Conservation (phyloP, 2,797 vertebrate genomes). For the Falco columbarius region DNA sequence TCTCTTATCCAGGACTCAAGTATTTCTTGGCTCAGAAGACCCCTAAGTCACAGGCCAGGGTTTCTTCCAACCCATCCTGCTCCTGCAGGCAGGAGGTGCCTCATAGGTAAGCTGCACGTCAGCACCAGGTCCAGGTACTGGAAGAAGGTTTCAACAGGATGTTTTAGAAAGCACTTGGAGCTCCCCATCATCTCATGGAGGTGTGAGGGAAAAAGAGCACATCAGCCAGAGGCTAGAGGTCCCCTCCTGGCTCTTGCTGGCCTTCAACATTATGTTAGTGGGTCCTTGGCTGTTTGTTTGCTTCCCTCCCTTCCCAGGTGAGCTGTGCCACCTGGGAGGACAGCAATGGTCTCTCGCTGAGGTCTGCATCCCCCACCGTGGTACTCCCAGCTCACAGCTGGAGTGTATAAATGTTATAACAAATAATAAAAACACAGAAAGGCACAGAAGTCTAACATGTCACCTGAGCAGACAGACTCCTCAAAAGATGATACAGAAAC, state of each 20-base stretch:
- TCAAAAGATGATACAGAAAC: neutral
- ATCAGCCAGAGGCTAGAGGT: neutral
- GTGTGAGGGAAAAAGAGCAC: neutral
- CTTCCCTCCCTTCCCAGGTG: neutral
- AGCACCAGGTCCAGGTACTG: neutral
- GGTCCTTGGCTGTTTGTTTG: neutral
- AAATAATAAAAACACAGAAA: neutral
- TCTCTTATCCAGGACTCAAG: neutral
- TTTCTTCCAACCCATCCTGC: neutral
- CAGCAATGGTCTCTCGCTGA: fast-evolving
- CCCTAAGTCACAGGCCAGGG: neutral
- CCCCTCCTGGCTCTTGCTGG: neutral
- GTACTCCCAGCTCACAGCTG: neutral
- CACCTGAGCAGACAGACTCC: neutral
- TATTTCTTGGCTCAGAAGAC: neutral
- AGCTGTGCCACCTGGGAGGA: neutral
- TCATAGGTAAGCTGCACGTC: neutral
- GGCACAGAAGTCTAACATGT: neutral
- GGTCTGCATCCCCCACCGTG: neutral
- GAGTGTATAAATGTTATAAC: neutral
- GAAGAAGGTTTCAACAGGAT: neutral
- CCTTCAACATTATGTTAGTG: neutral
- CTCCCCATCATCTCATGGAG: neutral
- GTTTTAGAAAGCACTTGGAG: neutral
- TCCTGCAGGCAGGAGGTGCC: neutral